phyloP scores from a whole-genome alignment of 2,888 invertebrate species.

The Yponomeuta sedellus region DNA sequence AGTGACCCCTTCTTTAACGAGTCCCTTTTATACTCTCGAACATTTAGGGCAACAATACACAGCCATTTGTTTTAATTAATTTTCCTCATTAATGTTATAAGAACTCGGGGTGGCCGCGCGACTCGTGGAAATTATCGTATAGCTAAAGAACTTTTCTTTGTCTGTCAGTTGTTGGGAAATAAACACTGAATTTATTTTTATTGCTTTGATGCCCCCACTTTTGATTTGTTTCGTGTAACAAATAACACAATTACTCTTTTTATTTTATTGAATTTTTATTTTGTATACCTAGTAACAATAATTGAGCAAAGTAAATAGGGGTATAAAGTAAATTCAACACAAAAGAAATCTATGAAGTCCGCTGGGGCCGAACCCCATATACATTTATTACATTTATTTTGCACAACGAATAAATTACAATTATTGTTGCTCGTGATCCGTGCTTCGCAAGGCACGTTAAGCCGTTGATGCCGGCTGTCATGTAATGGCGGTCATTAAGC shows the following conservation, averaged over 20 bases:
- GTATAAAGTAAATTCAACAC: too few relatives aligned
- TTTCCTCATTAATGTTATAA: slow-evolving; percentile 32
- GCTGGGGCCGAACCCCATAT: too few relatives aligned
- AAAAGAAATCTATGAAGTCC: too few relatives aligned
- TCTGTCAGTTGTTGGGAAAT: slow-evolving; percentile 1
- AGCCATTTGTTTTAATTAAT: slow-evolving; percentile 43
- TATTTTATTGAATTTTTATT: too few relatives aligned
- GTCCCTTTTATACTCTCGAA: slow-evolving; percentile 50
- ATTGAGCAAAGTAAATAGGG: too few relatives aligned
- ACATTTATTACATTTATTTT: too few relatives aligned
- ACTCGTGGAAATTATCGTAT: slow-evolving; percentile 13
- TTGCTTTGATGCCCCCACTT: not conserved
- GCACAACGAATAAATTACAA: too few relatives aligned
- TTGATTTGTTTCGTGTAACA: not conserved
- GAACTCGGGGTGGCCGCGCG: slow-evolving; percentile 22
- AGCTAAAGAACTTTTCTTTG: slow-evolving; percentile 6
- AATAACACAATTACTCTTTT: not conserved
- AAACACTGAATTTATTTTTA: slow-evolving; percentile 10
- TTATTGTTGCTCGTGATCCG: too few relatives aligned
- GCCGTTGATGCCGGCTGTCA: too few relatives aligned
- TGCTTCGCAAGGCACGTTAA: too few relatives aligned
- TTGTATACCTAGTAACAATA: too few relatives aligned
- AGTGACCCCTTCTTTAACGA: slow-evolving; percentile 49
- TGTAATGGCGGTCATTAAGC: too few relatives aligned
- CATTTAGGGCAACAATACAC: slow-evolving; percentile 49